Conservation (phyloP, 2,113 vertebrate genomes). For the Echinops telfairi region DNA sequence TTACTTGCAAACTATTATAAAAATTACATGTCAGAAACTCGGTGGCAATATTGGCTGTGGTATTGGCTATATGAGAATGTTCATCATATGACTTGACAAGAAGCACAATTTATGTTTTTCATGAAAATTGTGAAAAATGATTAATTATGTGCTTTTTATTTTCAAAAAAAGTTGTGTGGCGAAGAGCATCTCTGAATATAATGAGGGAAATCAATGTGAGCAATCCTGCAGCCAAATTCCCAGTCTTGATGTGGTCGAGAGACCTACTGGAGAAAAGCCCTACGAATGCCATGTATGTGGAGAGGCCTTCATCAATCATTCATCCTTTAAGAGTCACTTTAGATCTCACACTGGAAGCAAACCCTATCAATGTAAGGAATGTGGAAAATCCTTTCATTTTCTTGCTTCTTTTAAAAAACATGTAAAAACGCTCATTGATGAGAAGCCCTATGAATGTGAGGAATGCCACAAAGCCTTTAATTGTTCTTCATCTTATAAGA, state of each 20-base stretch:
- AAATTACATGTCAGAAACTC: not conserved
- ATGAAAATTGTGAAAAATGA: constrained; percentile 9
- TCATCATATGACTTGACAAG: not conserved
- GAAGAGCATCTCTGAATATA: constrained; percentile 33
- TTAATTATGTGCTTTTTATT: constrained; percentile 64
- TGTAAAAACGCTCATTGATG: constrained; percentile 66
- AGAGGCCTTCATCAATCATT: constrained; percentile 20
- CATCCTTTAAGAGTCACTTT: constrained; percentile 63
- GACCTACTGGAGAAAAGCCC: not conserved
- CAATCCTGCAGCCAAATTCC: constrained; percentile 13
- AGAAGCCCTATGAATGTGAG: constrained; percentile 71
- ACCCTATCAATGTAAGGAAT: constrained; percentile 72
- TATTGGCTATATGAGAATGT: constrained; percentile 17
- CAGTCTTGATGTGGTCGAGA: constrained; percentile 2
- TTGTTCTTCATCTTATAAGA: constrained; percentile 68
- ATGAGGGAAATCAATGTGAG: constrained; percentile 44
- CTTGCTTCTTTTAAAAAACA: constrained; percentile 74
- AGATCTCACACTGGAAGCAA: constrained; percentile 62
- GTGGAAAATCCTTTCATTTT: constrained; percentile 74
- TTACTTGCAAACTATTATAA: constrained; percentile 27
- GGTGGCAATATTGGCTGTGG: not conserved
- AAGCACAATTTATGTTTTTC: not conserved
- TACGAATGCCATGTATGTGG: constrained; percentile 49
- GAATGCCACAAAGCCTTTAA: constrained; percentile 70
- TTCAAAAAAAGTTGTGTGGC: constrained; percentile 54